Evolutionary conservation across 2,113 vertebrate species (phyloP).

Genomic region (Megaceryle maxima): DNA sequence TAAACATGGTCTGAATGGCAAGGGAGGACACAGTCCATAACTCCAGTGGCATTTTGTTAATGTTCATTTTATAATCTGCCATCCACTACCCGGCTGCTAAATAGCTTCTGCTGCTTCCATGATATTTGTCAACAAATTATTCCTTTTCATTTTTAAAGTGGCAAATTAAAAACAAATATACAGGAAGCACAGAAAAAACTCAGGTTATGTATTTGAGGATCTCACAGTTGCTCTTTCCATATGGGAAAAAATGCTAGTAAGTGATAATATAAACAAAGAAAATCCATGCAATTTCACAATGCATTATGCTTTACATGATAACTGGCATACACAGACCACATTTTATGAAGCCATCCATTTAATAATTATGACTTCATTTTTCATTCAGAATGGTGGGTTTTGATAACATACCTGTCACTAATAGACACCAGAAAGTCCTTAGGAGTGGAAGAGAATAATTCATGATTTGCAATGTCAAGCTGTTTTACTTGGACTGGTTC

Average conservation of each 20-base stretch:
- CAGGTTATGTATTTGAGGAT: background rate
- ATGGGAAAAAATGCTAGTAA: background rate
- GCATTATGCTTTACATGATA: background rate
- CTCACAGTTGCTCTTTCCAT: background rate
- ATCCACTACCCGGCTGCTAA: background rate
- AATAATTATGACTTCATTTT: background rate
- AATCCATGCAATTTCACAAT: background rate
- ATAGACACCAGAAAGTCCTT: constrained; percentile 98
- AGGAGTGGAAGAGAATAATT: constrained; percentile 97
- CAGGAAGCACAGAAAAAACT: background rate
- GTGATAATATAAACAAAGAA: background rate
- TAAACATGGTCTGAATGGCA: background rate
- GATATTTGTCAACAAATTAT: background rate
- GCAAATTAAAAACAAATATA: background rate
- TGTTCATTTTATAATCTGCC: background rate
- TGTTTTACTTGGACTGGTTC: constrained; percentile 99
- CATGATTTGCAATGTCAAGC: constrained; percentile 97
- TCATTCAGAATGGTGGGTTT: background rate
- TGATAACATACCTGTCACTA: constrained; percentile 90
- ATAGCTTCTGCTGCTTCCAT: background rate
- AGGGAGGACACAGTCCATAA: background rate
- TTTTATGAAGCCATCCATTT: background rate
- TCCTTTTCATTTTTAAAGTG: background rate
- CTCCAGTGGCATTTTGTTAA: background rate
- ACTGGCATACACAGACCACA: background rate